Base-by-base conservation (phyloP, 1,140 invertebrate species). In the Ectropis grisescens region DNA sequence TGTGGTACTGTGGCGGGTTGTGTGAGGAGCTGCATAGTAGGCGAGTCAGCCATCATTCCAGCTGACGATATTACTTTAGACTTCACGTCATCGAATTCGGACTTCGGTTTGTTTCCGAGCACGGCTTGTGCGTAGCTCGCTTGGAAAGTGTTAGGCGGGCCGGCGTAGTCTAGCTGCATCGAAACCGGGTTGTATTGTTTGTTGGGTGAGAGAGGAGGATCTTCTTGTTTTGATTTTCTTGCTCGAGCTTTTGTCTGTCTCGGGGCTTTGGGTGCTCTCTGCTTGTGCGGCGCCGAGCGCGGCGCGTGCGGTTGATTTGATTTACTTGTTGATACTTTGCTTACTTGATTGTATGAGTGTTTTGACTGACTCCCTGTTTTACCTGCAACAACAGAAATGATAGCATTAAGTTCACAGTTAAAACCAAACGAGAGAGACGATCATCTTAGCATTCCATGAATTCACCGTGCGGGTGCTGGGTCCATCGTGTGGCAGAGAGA, bases 291-390 rank as follows among this genome's bases (percentile, higher is more conserved):
- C 6, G 46, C 27, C n/a, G 49, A 23, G 9, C 60, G 53, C 3
- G 51, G 51, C 13, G 44, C 27, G 11, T 69, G 65, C 2, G 52
- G 15, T 30, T 67, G 68, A 49, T 45, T 68, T 38, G 78, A 65
- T 72, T 79, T 82, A 59, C 64, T 79, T 19, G 70, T 74, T 26
- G 78, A 81, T 15, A 81, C 68, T 78, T 82, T 82, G 54, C 74
- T 79, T 13, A 79, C 78, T 78, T 79, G 74, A 37, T 82, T 82
- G 39, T 79, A 82, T 23, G 74, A 82, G 45, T 82, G 74, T 49
- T 82, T 82, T n/a, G 74, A 78, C 41, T 79, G 74, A 14, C 70
- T 58, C 43, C 68, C 68, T 43, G 62, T 44, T 66, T 79, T 82
- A 70, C 70, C 78, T 82, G 11, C 40, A 6, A 26, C 34, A 22